Conservation (phyloP, 2,888 invertebrate genomes). For the Heterodera filipjevi region DNA sequence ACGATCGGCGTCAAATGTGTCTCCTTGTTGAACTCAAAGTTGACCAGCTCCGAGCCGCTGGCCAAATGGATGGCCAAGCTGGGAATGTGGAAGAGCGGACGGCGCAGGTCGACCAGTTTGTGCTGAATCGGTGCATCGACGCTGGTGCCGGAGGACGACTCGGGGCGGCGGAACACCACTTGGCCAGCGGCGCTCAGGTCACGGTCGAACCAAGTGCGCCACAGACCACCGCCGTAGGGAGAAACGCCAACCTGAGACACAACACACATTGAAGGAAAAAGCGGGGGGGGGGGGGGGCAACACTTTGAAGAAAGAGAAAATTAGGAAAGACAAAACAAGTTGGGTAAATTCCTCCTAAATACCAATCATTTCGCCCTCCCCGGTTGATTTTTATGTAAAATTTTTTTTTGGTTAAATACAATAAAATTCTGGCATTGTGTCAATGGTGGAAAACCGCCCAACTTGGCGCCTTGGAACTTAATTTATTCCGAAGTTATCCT, state of each 20-base stretch:
- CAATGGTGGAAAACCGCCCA: no score
- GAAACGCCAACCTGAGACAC: constrained; percentile 68
- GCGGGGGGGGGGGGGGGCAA: not conserved
- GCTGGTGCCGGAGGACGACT: constrained; percentile 35
- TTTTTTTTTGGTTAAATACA: no score
- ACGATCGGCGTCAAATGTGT: constrained; percentile 66
- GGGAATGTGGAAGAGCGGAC: constrained; percentile 68
- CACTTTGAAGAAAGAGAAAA: no score
- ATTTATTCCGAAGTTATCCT: no score
- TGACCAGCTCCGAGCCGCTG: constrained; percentile 66
- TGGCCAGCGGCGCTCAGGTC: constrained; percentile 69
- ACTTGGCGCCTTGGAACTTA: no score
- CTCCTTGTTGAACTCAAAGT: constrained; percentile 68
- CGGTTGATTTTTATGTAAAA: no score
- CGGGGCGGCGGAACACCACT: constrained; percentile 67
- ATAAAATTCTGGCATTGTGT: no score
- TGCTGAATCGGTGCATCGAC: constrained; percentile 50
- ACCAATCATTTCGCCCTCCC: no score
- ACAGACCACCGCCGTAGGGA: constrained; percentile 69
- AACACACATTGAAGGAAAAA: constrained; percentile 36
- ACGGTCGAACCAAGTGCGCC: constrained; percentile 71
- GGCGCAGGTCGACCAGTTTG: constrained; percentile 66
- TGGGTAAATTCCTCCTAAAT: no score
- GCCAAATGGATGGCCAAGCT: constrained; percentile 69
- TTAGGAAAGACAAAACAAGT: no score